Evolutionary conservation across 2,797 vertebrate species (phyloP), one percentile per base, ranked within the genome.

Genomic region (Scolopax rusticola): DNA sequence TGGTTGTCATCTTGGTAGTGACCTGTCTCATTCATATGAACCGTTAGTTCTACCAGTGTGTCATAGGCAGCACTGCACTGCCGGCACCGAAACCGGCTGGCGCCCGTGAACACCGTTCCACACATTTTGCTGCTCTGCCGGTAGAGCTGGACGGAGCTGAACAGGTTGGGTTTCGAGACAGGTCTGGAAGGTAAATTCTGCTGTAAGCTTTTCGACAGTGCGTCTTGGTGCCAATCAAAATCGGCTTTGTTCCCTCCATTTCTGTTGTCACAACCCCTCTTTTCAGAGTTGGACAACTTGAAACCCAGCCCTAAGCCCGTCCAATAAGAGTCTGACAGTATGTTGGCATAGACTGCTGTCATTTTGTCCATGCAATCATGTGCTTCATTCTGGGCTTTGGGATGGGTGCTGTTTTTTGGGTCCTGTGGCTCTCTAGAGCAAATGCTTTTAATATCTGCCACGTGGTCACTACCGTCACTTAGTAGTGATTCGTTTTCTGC

Each of bases 1-100:
- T 99, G 99, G 99, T 99, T 99, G 98, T 99, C 99, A 76, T 99
- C 99, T 98, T 99, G 99, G 90, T 99, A 99, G 98, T 99, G 99
- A 41, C 99, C 99, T 0, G 98, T 99, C 90, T 99, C 99, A 17
- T 99, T 99, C 99, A 99, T 99, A 97, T 99, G 99, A 45, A 99
- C 99, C 0, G 99, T 99, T 64, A 99, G 96, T 85, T 99, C 99
- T 17, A 99, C 99, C n/a, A 99, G 48, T 5, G 99, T 99, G 98
- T 99, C 99, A 0, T 99, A 99, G 79, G 99, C 99, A 0, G 99
- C 99, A 3, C 99, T 99, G 97, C 99, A 99, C 76, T 99, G 99
- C 93, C 99, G 99, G 97, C 99, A 99, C 78, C 99, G 99, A 92
- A 99, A 99, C 8, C 99, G 98, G 96, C 99, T 99, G 81, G 99